Base-by-base conservation (phyloP, 2,888 invertebrate genomes). In the Brachypterus glaber region DNA sequence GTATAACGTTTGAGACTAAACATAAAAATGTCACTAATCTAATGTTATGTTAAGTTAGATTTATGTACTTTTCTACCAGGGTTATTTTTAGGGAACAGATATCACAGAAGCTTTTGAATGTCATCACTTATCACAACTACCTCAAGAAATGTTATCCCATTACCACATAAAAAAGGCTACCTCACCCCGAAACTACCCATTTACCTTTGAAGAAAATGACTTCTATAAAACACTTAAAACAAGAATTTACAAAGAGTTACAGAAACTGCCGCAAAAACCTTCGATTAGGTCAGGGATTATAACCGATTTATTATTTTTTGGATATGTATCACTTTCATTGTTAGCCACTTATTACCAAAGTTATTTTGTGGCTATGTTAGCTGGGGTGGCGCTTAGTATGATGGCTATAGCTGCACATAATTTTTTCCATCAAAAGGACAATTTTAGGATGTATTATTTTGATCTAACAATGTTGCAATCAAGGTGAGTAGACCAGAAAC, bases 31-130 rank as follows among this genome's bases (percentile, higher is more conserved):
- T n/a, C n/a, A n/a, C n/a, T n/a, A n/a, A n/a, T n/a, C n/a, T n/a
- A n/a, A n/a, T n/a, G n/a, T n/a, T n/a, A n/a, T n/a, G n/a, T n/a
- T n/a, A n/a, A n/a, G 52, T 54, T n/a, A n/a, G n/a, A n/a, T n/a
- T n/a, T n/a, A n/a, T n/a, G n/a, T n/a, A n/a, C n/a, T n/a, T n/a
- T n/a, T n/a, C n/a, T n/a, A n/a, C n/a, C n/a, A n/a, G n/a, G n/a
- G n/a, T n/a, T n/a, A n/a, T n/a, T n/a, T n/a, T 26, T 72, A 79
- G 71, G 85, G 83, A 1, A 81, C 79, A 1, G 85, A 86, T 52
- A 82, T 85, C 43, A 84, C 85, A 1, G 85, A 86, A 65, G 74
- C 78, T 3, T 86, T 85, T 51, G 82, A 84, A 68, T 60, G 71
- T 0, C 81, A 84, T 57, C 85, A 87, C 58, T 54, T 84, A 33